phyloP scores from a whole-genome alignment of 2,113 vertebrate species.

The Beaufortia kweichowensis region DNA sequence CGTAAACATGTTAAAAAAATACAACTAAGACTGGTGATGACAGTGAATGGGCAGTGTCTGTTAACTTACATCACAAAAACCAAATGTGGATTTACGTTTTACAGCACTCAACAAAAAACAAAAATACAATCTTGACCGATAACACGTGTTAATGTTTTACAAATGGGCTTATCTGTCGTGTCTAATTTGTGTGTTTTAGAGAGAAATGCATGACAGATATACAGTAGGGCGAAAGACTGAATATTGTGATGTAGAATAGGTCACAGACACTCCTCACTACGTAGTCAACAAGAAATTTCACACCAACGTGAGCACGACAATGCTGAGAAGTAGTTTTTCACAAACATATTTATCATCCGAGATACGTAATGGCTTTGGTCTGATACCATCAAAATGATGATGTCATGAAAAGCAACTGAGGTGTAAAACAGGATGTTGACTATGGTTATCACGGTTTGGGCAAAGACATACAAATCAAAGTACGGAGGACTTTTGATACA shows the following conservation, averaged over 20 bases:
- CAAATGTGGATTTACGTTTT: too few species aligned
- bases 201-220: slow-evolving; percentile 16
- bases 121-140: slow-evolving; percentile 1
- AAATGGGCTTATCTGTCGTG: neutral
- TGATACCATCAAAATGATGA: neutral
- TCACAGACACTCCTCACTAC: slow-evolving; percentile 5
- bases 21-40: too few species aligned
- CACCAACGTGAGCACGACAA: neutral
- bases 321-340: neutral
- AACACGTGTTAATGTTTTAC: slow-evolving; percentile 23
- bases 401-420: slow-evolving; percentile 7
- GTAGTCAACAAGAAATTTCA: neutral
- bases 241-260: neutral
- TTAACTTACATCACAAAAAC: too few species aligned
- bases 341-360: neutral
- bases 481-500: neutral
- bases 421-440: neutral
- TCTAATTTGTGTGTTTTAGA: slow-evolving; percentile 26
- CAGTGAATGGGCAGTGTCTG: too few species aligned
- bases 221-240: neutral
- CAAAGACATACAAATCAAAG: neutral
- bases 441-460: too few species aligned
- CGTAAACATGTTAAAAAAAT: too few species aligned
- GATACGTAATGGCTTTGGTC: neutral
- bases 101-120: neutral